These are phyloP conservation scores for Burhinus bistriatus DNA, from an alignment of 2,113 vertebrate genomes.

Conservation along the genomic window DNA sequence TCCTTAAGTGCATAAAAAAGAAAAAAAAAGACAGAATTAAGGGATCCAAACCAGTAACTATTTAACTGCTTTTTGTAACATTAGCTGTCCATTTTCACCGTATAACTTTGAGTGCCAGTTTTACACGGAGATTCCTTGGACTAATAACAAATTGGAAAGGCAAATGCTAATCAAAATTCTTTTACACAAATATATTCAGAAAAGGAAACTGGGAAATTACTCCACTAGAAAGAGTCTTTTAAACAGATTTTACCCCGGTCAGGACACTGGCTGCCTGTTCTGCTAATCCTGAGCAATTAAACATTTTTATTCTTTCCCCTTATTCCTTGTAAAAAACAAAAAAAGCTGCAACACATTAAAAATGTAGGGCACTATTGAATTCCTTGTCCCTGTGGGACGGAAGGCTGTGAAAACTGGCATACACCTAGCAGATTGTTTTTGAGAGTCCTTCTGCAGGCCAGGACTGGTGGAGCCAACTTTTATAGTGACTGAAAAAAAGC, in stretches of 20 bases:
- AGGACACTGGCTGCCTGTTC: conserved; percentile 39
- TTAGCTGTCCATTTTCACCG: background rate
- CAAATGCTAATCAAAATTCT: conserved; percentile 31
- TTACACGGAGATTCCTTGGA: background rate
- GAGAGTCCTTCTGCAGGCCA: conserved; percentile 31
- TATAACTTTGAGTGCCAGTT: background rate
- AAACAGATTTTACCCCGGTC: conserved; percentile 5
- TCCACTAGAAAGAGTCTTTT: conserved; percentile 32
- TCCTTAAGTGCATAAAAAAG: conserved; percentile 6
- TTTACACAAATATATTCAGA: background rate
- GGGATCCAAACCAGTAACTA: background rate
- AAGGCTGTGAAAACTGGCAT: conserved; percentile 63
- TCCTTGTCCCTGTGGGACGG: conserved; percentile 6
- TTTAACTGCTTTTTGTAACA: background rate
- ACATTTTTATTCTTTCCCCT: conserved; percentile 44
- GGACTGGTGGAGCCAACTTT: background rate
- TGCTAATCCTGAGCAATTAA: conserved; percentile 40
- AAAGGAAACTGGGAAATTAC: conserved; percentile 50
- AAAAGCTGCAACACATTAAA: conserved; percentile 44
- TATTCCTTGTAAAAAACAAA: conserved; percentile 42
- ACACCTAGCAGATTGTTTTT: conserved; percentile 11
- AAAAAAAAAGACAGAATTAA: conserved; percentile 9
- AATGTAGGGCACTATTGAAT: conserved; percentile 39
- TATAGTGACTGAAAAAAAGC: background rate
- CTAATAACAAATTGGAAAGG: conserved; percentile 10